These are phyloP conservation scores for Brachionus plicatilis DNA, from an alignment of 1,140 invertebrate species.

Conservation along the genomic window DNA sequence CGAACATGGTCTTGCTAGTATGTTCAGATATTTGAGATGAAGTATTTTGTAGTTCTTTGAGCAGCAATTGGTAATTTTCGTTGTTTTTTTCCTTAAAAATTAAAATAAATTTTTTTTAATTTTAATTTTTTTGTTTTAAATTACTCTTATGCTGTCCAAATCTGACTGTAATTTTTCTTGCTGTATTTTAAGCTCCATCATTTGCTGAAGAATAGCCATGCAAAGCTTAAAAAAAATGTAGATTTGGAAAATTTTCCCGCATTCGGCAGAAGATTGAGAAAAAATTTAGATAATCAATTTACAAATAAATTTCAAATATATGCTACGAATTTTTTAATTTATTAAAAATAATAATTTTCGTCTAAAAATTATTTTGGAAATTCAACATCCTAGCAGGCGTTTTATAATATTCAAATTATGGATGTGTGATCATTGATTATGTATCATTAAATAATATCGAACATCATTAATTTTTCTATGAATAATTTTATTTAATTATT, in stretches of 20 bases:
- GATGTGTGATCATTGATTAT: neutral
- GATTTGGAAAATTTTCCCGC: neutral
- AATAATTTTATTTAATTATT: no score
- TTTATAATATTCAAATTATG: neutral
- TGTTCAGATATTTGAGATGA: neutral
- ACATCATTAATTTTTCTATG: neutral
- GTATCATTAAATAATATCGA: neutral
- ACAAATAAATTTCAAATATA: no score
- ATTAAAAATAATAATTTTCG: neutral
- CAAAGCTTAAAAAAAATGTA: neutral
- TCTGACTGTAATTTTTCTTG: constrained; percentile 30
- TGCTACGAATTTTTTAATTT: neutral
- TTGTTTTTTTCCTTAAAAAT: constrained; percentile 9
- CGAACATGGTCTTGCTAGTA: neutral
- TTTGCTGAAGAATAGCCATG: neutral
- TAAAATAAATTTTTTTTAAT: neutral
- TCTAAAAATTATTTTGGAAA: neutral
- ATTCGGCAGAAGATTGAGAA: no score
- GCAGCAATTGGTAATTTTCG: constrained; percentile 5
- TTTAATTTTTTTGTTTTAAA: no score
- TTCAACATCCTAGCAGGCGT: neutral
- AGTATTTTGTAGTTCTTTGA: constrained; percentile 20
- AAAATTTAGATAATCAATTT: no score
- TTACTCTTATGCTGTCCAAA: neutral
- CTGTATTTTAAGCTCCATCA: neutral